phyloP scores from a whole-genome alignment of 2,113 vertebrate species.

The Gallinago undulata region DNA sequence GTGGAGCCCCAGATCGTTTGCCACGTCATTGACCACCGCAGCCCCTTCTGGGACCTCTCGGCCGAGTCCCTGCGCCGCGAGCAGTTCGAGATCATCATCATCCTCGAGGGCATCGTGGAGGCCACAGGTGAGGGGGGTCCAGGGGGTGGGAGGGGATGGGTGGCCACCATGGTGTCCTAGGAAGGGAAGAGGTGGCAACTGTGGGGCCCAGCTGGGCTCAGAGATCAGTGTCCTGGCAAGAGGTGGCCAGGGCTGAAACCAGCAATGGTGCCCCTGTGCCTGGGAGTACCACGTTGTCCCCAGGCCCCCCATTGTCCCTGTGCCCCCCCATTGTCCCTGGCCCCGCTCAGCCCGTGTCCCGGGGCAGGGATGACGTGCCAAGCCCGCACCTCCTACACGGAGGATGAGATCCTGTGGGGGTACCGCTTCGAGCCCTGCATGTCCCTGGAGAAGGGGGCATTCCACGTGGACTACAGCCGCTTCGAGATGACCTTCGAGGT shows the following conservation, averaged over 20 bases:
- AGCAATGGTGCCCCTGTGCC: neutral
- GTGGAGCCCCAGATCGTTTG: constrained; percentile 86
- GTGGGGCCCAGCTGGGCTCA: too few species aligned
- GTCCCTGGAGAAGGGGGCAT: constrained; percentile 82
- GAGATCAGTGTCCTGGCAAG: neutral
- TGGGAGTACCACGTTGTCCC: accelerated
- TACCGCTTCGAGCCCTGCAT: constrained; percentile 84
- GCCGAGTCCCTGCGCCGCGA: constrained; percentile 72
- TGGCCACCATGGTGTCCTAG: too few species aligned
- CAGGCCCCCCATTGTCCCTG: too few species aligned
- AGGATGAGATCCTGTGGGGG: constrained; percentile 84
- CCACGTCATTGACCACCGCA: constrained; percentile 78
- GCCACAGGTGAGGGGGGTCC: constrained; percentile 74
- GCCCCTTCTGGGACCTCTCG: constrained; percentile 84
- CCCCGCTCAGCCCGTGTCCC: neutral
- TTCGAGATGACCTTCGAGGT: constrained; percentile 85
- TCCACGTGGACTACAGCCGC: constrained; percentile 78
- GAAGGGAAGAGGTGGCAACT: too few species aligned
- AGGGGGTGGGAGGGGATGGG: accelerated
- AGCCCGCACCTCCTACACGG: constrained; percentile 82
- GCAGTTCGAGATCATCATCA: constrained; percentile 83
- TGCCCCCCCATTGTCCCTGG: accelerated
- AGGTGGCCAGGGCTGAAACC: accelerated
- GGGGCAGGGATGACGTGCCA: constrained; percentile 81
- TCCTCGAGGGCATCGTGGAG: constrained; percentile 85